A percentile compares a stretch with the other conserved stretches of the same genome.
Conservation (phyloP, 2,113 vertebrate genomes). For the Chamaea fasciata region DNA sequence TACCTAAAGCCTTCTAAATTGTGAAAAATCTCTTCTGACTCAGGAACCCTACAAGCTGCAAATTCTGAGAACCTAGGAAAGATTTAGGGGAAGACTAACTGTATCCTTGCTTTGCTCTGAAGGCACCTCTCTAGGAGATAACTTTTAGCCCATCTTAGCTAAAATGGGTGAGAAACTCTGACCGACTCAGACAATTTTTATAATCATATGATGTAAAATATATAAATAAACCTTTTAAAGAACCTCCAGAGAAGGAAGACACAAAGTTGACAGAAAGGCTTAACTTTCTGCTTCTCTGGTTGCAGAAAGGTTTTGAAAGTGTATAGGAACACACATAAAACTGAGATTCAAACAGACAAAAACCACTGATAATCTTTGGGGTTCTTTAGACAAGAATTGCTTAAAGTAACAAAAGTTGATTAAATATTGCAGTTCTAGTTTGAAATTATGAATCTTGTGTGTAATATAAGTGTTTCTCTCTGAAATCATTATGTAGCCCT, state of each 20-base stretch:
- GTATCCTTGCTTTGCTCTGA: not conserved
- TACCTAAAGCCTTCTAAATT: not conserved
- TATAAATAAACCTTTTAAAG: not conserved
- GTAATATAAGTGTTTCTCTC: conserved; percentile 2
- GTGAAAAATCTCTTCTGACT: not conserved
- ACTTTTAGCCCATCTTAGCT: not conserved
- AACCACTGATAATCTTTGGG: not conserved
- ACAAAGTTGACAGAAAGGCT: not conserved
- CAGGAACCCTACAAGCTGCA: not conserved
- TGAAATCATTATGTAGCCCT: not conserved
- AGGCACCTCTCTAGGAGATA: not conserved
- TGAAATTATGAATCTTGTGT: not conserved
- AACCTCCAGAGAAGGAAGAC: fast-evolving
- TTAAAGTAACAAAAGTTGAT: not conserved
- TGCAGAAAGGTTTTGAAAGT: not conserved
- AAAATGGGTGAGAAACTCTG: not conserved
- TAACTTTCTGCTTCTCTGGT: not conserved
- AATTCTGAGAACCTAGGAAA: not conserved
- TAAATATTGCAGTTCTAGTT: not conserved
- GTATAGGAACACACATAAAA: not conserved
- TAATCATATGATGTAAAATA: not conserved
- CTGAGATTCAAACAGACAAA: not conserved
- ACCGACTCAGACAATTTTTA: not conserved
- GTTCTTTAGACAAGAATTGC: not conserved
- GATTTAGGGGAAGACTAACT: not conserved